Conservation (phyloP, 2,113 vertebrate species). For the Dolichotis patagonum region DNA sequence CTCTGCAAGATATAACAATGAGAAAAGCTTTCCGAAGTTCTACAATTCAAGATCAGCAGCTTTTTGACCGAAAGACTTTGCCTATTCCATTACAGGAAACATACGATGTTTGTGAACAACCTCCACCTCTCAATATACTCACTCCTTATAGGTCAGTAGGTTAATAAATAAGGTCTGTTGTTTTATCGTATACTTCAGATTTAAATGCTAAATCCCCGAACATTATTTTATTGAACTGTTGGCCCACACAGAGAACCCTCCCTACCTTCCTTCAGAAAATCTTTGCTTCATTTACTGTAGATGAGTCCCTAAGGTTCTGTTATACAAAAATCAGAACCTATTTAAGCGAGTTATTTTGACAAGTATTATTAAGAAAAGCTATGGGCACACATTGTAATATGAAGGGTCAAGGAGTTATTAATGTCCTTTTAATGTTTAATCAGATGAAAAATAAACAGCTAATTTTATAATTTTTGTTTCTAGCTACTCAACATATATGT, state of each 20-base stretch:
- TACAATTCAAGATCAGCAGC: slow-evolving; percentile 97
- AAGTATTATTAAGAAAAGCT: slow-evolving; percentile 13
- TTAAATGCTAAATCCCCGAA: not conserved
- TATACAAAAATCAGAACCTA: not conserved
- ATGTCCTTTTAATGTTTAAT: slow-evolving; percentile 28
- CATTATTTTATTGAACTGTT: not conserved
- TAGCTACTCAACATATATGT: not conserved
- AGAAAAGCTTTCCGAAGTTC: slow-evolving; percentile 99
- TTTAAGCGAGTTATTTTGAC: slow-evolving; percentile 19
- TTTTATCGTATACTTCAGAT: not conserved
- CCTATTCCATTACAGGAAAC: slow-evolving; percentile 97
- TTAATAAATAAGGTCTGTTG: not conserved
- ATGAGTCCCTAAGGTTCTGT: not conserved
- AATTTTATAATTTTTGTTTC: not conserved
- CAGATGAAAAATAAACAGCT: not conserved
- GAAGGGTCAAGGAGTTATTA: not conserved
- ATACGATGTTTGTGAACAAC: slow-evolving; percentile 95
- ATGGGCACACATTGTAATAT: not conserved
- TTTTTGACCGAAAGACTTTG: slow-evolving; percentile 95
- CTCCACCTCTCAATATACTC: slow-evolving; percentile 98
- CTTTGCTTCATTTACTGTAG: not conserved
- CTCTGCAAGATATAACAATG: slow-evolving; percentile 99
- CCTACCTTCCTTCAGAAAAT: not conserved
- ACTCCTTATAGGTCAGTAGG: slow-evolving; percentile 94
- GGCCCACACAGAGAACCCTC: not conserved